Evolutionary conservation across 2,797 vertebrate genomes (phyloP), one percentile per base, ranked within the genome.

Genomic region (Galagoides demidoff): DNA sequence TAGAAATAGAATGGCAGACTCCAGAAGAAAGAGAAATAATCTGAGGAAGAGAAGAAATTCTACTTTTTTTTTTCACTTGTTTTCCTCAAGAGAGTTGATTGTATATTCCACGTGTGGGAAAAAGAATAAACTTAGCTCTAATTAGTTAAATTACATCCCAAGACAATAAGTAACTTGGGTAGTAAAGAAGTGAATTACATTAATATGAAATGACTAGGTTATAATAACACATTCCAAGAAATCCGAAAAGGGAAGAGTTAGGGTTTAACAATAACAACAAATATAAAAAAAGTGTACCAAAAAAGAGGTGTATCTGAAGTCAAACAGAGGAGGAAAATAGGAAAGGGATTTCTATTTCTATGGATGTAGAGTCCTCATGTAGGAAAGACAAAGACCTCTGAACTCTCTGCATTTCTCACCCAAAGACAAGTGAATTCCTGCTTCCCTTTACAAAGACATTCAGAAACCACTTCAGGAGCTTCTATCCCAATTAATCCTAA

Each of bases 141-240:
- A 61, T 61, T 66, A 88, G 39, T 61, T 92, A 78, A 71, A 29
- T 66, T 79, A 63, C 11, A 81, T 73, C 57, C 84, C 37, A 89
- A 73, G 57, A 25, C 31, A 79, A 2, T 81, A 74, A 81, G 73
- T 49, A 81, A 86, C 6, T n/a, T 31, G n/a, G 13, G 63, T 78
- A 63, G 16, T 85, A 64, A 12, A 70, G 27, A 92, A 88, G 22
- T 88, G 27, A 87, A 79, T 12, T 71, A 63, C 68, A 92, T 81
- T 74, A 37, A 70, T 64, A 71, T 84, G 52, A 31, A 57, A 78
- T 71, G 7, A 92, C 77, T 39, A 63, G 45, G 29, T 79, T 31
- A 86, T 68, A 64, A 91, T 27, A 25, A 74, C 25, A 85, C 22
- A 68, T n/a, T 89, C 73, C 66, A 89, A 89, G 89, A 92, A 81